A percentile compares a stretch with the other conserved stretches of the same genome.
Evolutionary conservation across 1,140 invertebrate species (phyloP).

Genomic region (Marisa cornuarietis): DNA sequence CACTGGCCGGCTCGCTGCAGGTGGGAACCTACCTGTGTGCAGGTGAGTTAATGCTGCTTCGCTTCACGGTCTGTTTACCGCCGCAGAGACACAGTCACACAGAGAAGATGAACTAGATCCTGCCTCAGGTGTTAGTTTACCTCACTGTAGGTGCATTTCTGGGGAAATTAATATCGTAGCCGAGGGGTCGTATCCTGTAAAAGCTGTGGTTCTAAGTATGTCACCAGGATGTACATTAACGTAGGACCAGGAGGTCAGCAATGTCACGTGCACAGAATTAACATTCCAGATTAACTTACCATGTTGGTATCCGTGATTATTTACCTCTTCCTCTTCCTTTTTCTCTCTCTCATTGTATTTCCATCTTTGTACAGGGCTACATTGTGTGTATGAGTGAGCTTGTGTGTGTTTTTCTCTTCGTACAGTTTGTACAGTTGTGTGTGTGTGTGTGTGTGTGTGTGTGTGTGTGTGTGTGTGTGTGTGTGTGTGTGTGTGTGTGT

Average conservation of each 20-base stretch:
- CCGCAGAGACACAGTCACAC: background rate
- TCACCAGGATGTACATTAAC: background rate
- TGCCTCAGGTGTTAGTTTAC: background rate
- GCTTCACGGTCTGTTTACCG: background rate
- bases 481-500: conserved; percentile 22
- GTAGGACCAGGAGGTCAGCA: too few relatives aligned
- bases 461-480: background rate
- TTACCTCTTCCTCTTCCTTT: background rate
- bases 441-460: background rate
- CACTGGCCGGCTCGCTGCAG: conserved; percentile 79
- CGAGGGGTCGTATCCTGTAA: too few relatives aligned
- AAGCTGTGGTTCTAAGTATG: background rate
- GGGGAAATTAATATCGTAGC: too few relatives aligned
- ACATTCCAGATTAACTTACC: too few relatives aligned
- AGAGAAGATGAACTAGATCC: background rate
- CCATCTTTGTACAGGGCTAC: background rate
- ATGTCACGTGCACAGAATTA: too few relatives aligned
- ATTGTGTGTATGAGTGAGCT: background rate
- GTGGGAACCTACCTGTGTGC: conserved; percentile 60
- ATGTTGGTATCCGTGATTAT: too few relatives aligned
- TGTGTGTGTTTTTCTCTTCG: too few relatives aligned
- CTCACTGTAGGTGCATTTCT: background rate
- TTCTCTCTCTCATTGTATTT: background rate
- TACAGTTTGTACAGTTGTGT: too few relatives aligned
- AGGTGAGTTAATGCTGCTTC: conserved; percentile 42